Evolutionary conservation across 2,113 vertebrate genomes (phyloP).

Genomic region (Aplodontia rufa): DNA sequence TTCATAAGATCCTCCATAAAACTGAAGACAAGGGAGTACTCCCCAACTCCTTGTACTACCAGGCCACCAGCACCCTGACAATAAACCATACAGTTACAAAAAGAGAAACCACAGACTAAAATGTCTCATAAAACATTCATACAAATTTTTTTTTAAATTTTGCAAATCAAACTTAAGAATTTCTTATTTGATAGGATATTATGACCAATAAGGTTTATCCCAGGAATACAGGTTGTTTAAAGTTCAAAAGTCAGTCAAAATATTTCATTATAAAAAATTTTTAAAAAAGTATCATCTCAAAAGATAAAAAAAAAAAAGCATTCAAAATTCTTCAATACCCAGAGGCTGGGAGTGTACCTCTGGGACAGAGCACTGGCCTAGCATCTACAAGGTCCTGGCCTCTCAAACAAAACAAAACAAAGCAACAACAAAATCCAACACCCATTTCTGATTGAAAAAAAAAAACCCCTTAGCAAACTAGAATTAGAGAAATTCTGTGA

Average conservation of each 20-base stretch:
- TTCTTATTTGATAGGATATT: not conserved
- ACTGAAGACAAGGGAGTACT: not conserved
- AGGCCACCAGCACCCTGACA: not conserved
- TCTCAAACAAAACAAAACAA: not conserved
- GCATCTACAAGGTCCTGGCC: not conserved
- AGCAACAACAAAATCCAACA: not conserved
- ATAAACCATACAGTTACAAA: not conserved
- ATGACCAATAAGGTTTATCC: not conserved
- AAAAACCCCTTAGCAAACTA: not conserved
- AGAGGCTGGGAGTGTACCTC: not conserved
- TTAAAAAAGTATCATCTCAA: not conserved
- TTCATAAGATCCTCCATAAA: not conserved
- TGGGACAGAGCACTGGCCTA: not conserved
- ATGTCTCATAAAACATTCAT: not conserved
- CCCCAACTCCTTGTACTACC: not conserved
- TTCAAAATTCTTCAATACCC: not conserved
- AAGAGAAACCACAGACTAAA: not conserved
- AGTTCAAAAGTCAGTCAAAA: not conserved
- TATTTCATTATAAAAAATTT: not conserved
- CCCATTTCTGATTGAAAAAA: not conserved
- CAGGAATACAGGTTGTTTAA: not conserved
- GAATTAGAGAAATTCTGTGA: not conserved
- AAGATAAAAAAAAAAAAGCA: not conserved
- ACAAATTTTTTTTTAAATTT: too few relatives aligned
- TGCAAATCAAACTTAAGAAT: not conserved